Base-by-base conservation (phyloP, 2,888 invertebrate genomes). In the Gandaritis pyraliata region DNA sequence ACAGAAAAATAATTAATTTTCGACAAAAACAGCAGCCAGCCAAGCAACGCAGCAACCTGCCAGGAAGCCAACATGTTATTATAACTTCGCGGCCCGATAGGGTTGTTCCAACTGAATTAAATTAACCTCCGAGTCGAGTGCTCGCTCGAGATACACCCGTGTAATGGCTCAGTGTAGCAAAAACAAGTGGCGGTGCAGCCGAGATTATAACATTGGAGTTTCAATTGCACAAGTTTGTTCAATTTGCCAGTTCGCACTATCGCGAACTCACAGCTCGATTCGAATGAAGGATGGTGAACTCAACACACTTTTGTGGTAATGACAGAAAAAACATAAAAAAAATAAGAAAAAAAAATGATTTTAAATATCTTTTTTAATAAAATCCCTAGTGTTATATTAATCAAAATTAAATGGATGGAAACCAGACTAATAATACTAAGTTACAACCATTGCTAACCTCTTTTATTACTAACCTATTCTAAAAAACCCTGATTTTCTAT, bases 141-240 rank as follows among this genome's bases (percentile, higher is more conserved):
- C 80, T 81, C 75, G 72, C 72, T 62, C 66, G 76, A 85, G 87
- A 87, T 88, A 87, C 80, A 82, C 77, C 75, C 80, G 75, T 77
- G 83, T 83, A 85, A 83, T 82, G 82, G 80, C 71, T 73, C 68
- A 73, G 72, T 74, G 80, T 71, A 78, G 84, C 85, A 87, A 88
- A 88, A 89, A 87, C 89, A 83, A 81, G 78, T 78, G 74, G 77
- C 78, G 77, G 75, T 84, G 85, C 83, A 85, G 78, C 83, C 81
- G 83, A 87, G 87, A 90, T 90, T 88, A 89, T 87, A 88, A 86
- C 85, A 86, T 86, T 83, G 82, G 84, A 88, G 87, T 89, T 88
- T 86, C 87, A 89, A 89, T 89, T 89, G 88, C 89, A 83, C 80
- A 89, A 90, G 87, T 90, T 89, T 82, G 83, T 80, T 82, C 83